Evolutionary conservation across 2,797 vertebrate genomes (phyloP).

Genomic region (Gymnothorax reevesii): DNA sequence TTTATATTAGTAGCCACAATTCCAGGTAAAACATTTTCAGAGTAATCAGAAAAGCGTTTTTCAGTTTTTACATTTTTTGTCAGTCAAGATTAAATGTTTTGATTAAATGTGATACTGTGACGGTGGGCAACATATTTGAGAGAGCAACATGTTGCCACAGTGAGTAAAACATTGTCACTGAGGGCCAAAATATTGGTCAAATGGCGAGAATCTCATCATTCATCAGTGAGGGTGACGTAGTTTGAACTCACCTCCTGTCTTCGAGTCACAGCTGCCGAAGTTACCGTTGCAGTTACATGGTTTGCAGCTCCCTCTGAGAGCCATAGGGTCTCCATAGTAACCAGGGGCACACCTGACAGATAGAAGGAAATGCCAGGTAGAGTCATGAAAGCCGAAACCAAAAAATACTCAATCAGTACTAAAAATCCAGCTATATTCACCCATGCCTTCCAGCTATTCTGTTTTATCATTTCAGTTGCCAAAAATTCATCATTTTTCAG

Average conservation of each 20-base stretch:
- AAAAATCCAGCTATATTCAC: not conserved
- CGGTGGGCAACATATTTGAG: not conserved
- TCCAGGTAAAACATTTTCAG: too few relatives aligned
- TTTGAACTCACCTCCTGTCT: slow-evolving; percentile 82
- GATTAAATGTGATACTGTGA: not conserved
- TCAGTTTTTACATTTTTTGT: too few relatives aligned
- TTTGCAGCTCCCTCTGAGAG: slow-evolving; percentile 77
- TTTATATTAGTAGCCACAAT: too few relatives aligned
- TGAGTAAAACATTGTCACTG: not conserved
- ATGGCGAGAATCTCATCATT: not conserved
- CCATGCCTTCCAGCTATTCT: not conserved
- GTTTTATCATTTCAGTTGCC: not conserved
- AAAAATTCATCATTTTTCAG: not conserved
- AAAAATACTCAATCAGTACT: not conserved
- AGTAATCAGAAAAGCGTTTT: not conserved
- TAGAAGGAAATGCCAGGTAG: slow-evolving; percentile 14
- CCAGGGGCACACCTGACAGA: slow-evolving; percentile 85
- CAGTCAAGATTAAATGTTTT: not conserved
- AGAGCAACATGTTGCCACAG: not conserved
- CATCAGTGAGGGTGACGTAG: not conserved
- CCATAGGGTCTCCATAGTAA: slow-evolving; percentile 87
- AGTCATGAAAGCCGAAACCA: not conserved
- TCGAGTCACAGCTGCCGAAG: slow-evolving; percentile 76
- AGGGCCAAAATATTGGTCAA: not conserved
- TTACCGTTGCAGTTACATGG: slow-evolving; percentile 87